A percentile compares a stretch with the other conserved stretches of the same genome.
phyloP scores from a whole-genome alignment of 2,888 invertebrate genomes.

The Drosophila engyochracea region DNA sequence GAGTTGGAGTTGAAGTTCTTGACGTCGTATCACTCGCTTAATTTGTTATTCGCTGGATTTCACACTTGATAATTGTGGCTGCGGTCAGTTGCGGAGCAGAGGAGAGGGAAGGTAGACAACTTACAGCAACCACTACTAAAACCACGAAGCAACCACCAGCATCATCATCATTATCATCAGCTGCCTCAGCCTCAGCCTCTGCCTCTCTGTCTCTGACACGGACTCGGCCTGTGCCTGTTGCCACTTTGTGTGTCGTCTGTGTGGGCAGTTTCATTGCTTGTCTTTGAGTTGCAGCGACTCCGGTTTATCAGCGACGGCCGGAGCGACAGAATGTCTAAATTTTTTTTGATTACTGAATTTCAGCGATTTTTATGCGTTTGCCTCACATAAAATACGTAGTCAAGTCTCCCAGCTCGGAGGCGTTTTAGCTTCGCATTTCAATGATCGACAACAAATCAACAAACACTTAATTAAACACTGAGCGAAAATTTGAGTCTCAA shows the following conservation, averaged over 20 bases:
- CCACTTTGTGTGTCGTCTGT: slow-evolving; percentile 72
- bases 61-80: slow-evolving; percentile 82
- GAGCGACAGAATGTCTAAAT: slow-evolving; percentile 75
- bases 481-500: slow-evolving; percentile 26
- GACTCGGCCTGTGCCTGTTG: slow-evolving; percentile 19
- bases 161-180: slow-evolving; percentile 31
- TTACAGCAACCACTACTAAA: slow-evolving; percentile 43
- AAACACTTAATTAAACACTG: slow-evolving; percentile 75
- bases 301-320: slow-evolving; percentile 68
- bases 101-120: slow-evolving; percentile 25
- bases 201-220: slow-evolving; percentile 15
- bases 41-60: slow-evolving; percentile 83
- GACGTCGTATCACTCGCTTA: slow-evolving; percentile 79
- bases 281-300: slow-evolving; percentile 66
- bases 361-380: slow-evolving; percentile 76
- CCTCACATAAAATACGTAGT: slow-evolving; percentile 57
- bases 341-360: slow-evolving; percentile 81
- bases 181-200: slow-evolving; percentile 5
- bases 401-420: slow-evolving; percentile 54
- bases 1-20: slow-evolving; percentile 35
- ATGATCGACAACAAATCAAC: slow-evolving; percentile 75
- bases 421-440: slow-evolving; percentile 63
- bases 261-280: slow-evolving; percentile 80
- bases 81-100: slow-evolving; percentile 25
- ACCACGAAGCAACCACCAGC: slow-evolving; percentile 36